A percentile compares a stretch with the other conserved stretches of the same genome.
phyloP scores from a whole-genome alignment of 2,888 invertebrate genomes.

The Sesia bembeciformis region DNA sequence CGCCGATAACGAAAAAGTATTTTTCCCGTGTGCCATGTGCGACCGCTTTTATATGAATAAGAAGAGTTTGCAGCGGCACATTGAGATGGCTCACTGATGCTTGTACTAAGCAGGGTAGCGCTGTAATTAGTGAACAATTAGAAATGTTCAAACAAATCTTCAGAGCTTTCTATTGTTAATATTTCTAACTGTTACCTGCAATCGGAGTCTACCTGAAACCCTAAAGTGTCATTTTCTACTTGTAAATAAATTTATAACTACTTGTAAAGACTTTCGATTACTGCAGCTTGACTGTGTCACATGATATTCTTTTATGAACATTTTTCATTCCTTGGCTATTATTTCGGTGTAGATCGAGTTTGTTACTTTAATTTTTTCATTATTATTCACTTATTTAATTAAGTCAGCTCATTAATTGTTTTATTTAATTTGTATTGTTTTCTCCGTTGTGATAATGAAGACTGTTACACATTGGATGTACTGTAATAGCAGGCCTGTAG shows the following conservation, averaged over 20 bases:
- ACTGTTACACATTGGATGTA: constrained; percentile 28
- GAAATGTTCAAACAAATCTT: not conserved
- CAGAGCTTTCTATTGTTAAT: not conserved
- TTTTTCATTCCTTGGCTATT: constrained; percentile 36
- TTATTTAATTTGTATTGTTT: constrained; percentile 17
- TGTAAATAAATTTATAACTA: not conserved
- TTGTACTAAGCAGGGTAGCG: not conserved
- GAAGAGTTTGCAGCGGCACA: constrained; percentile 70
- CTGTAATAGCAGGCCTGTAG: constrained; percentile 24
- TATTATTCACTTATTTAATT: constrained; percentile 1
- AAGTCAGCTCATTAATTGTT: constrained; percentile 45
- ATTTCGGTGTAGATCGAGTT: constrained; percentile 12
- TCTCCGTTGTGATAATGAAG: constrained; percentile 32
- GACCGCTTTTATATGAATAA: constrained; percentile 73
- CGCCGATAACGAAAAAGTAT: constrained; percentile 65
- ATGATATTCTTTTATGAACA: not conserved
- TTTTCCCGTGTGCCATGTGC: constrained; percentile 75
- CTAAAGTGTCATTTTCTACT: not conserved
- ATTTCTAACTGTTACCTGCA: not conserved
- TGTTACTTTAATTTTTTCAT: constrained; percentile 18
- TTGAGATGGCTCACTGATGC: constrained; percentile 68
- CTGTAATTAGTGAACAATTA: not conserved
- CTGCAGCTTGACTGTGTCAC: no score
- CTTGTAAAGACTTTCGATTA: no score
- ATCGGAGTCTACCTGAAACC: no score